Conservation (phyloP, 1,140 invertebrate genomes). For the Chironomus tepperi region DNA sequence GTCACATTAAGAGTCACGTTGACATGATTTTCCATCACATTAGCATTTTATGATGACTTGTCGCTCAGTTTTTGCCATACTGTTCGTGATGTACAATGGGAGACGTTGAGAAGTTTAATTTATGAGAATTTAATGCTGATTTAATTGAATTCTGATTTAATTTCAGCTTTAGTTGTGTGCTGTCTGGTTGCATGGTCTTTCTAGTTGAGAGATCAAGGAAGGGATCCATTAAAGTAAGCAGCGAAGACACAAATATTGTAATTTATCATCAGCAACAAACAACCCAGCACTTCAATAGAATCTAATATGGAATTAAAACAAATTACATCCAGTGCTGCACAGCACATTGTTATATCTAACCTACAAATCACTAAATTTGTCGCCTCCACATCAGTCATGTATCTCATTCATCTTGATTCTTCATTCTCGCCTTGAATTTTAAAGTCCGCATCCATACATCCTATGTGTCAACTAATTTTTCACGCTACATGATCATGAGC, state of each 20-base stretch:
- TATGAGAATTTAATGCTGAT: not conserved
- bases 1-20: constrained; percentile 12
- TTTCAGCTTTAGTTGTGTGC: not conserved
- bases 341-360: too few relatives aligned
- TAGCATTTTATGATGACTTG: constrained; percentile 5
- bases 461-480: not conserved
- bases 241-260: too few relatives aligned
- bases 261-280: too few relatives aligned
- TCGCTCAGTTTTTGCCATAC: not conserved
- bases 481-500: not conserved
- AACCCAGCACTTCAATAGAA: too few relatives aligned
- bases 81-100: not conserved
- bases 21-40: not conserved
- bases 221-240: too few relatives aligned
- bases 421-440: not conserved
- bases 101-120: not conserved
- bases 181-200: too few relatives aligned
- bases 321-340: too few relatives aligned
- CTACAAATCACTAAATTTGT: too few relatives aligned
- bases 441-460: not conserved
- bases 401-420: not conserved
- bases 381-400: too few relatives aligned
- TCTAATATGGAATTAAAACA: too few relatives aligned
- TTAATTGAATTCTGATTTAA: not conserved
- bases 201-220: too few relatives aligned